Conservation (phyloP, 2,888 invertebrate genomes). For the Luperina testacea region DNA sequence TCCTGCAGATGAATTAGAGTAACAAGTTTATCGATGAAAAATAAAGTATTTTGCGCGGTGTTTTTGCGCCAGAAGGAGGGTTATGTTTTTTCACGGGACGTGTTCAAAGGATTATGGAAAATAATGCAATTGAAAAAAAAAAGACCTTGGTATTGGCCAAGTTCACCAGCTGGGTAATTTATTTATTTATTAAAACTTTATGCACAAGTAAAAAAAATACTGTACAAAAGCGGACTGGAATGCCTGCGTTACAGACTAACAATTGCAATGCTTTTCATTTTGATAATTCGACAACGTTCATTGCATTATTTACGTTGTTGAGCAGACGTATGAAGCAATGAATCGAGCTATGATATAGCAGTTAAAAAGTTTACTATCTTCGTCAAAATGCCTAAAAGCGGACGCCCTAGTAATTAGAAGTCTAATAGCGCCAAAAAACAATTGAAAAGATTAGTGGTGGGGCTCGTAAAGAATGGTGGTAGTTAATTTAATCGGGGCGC, state of each 20-base stretch:
- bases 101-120: not conserved
- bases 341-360: too few relatives aligned
- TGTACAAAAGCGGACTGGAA: too few relatives aligned
- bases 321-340: too few relatives aligned
- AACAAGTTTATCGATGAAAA: not conserved
- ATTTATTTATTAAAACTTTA: too few relatives aligned
- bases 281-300: too few relatives aligned
- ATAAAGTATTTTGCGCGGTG: not conserved
- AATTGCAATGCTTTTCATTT: too few relatives aligned
- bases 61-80: too few relatives aligned
- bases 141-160: not conserved
- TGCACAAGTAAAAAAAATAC: too few relatives aligned
- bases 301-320: too few relatives aligned
- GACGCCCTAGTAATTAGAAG: constrained; percentile 24
- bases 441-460: constrained; percentile 47
- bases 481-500: constrained; percentile 32
- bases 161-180: too few relatives aligned
- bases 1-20: not conserved
- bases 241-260: too few relatives aligned
- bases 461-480: constrained; percentile 51
- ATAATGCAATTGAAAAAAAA: not conserved
- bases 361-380: not conserved
- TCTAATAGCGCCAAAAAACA: constrained; percentile 32
- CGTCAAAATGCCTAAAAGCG: not conserved
- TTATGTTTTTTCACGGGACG: not conserved